Base-by-base conservation (phyloP, 2,888 invertebrate species). In the Lasioglossum calceatum region DNA sequence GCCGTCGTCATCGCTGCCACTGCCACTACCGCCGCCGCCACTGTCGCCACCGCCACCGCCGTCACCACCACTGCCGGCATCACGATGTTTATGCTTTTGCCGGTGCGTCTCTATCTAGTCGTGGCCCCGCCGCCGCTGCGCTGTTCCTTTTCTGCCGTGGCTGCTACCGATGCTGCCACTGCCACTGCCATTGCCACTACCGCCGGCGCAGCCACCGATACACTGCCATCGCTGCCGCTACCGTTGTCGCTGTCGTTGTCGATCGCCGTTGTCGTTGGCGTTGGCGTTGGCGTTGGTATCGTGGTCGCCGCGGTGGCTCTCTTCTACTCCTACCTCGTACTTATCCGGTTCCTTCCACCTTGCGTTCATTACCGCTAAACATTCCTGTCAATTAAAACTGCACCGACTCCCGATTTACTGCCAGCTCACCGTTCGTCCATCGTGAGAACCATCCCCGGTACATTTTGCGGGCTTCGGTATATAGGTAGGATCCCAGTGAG, bases 381-480 rank as follows among this genome's bases (percentile, higher is more conserved):
- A 94, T 94, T 94, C 90, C 93, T 94, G 95, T 94, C 95, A 94
- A 95, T 95, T 95, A 95, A 94, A 93, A 94, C 93, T 93, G 92
- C 93, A 91, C 89, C 91, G 88, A 87, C 89, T 88, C 89, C 92
- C 93, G 94, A 94, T 94, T 94, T 94, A 94, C 93, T 70, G 86
- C 84, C 79, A 75, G 39, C 64, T 50, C 78, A 39, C 77, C 74
- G 76, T 82, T 80, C 78, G 84, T 86, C 81, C 82, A 70, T 83
- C 79, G 36, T 27, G 47, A 75, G 70, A 81, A 78, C 74, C 42
- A 42, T 77, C 50, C 61, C 39, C 54, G 58, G 4, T 27, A 27
- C n/a, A 42, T 86, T 79, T 84, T 77, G 71, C 70, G 0, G 75
- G 77, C 47, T 77, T 72, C 73, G 70, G 77, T 87, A 73, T 72